Base-by-base conservation (phyloP, 2,797 vertebrate species). In the Betta splendens region DNA sequence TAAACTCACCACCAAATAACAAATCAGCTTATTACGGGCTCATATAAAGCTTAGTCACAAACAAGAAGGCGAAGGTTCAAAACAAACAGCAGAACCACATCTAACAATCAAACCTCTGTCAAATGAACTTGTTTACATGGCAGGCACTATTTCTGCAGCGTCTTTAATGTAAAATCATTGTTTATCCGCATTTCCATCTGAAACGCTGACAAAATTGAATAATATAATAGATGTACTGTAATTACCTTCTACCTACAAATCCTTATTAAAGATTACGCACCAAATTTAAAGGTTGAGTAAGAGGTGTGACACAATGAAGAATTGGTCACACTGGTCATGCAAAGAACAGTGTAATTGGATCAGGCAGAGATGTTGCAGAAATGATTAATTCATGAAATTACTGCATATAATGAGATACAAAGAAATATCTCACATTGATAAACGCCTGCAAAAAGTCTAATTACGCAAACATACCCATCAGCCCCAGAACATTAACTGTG, bases 311-410 rank as follows among this genome's bases (percentile, higher is more conserved):
- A 74, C 1, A 2, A 62, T 74, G 67, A 85, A 42, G 75, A 83
- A 83, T 74, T 28, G 16, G 31, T 33, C 80, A 78, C 49, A 46
- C 54, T 61, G 52, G 70, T 74, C 80, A 84, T 83, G 84, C 77
- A 81, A 77, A 73, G 64, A 83, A 67, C 46, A 83, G 61, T 66
- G 43, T 80, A 86, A 88, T 83, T 83, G 79, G 63, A 88, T 84
- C 31, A 31, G 58, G 77, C 68, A 77, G 69, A 83, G 65, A 64
- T 70, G 71, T 72, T 78, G 63, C 64, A 61, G 69, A 75, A 76
- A 69, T 47, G 25, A 85, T 79, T 81, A 60, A 85, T 84, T 84
- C 38, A 74, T 79, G 59, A 81, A 83, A 74, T 79, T 71, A 65
- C 38, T 59, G 53, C 23, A 55, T 57, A 59, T 79, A 83, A 85